These are phyloP conservation scores for Ramphastos sulfuratus DNA, from an alignment of 2,113 vertebrate genomes.

Conservation along the genomic window DNA sequence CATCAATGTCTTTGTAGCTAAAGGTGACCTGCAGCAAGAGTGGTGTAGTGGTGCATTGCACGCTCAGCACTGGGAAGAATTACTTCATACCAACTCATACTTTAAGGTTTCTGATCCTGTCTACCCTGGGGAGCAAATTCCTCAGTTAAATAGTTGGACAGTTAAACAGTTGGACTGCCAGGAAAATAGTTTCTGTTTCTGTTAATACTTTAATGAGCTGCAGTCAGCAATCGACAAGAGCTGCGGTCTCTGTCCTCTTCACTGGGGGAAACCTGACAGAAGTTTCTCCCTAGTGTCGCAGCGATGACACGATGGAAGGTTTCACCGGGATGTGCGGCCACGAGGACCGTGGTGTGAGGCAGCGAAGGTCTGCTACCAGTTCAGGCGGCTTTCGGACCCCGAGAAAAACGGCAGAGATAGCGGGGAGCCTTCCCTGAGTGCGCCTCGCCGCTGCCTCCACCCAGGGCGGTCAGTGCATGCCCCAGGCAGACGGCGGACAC, in stretches of 20 bases:
- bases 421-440: neutral
- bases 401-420: neutral
- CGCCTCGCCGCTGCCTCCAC: neutral
- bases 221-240: fast-evolving
- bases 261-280: fast-evolving
- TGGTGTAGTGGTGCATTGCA: fast-evolving
- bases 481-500: neutral
- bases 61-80: neutral
- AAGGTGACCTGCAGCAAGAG: neutral
- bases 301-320: neutral
- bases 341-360: neutral
- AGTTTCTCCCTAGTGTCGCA: too few species aligned
- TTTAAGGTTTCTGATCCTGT: fast-evolving
- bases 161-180: fast-evolving
- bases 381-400: neutral
- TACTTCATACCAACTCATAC: fast-evolving
- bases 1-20: neutral
- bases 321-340: neutral
- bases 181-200: neutral
- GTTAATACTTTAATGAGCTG: fast-evolving
- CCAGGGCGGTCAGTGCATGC: too few species aligned
- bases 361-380: neutral
- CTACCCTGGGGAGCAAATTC: neutral
- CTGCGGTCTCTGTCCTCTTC: neutral
- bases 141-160: fast-evolving